Evolutionary conservation across 2,797 vertebrate genomes (phyloP).

Genomic region (Thaleichthys pacificus): DNA sequence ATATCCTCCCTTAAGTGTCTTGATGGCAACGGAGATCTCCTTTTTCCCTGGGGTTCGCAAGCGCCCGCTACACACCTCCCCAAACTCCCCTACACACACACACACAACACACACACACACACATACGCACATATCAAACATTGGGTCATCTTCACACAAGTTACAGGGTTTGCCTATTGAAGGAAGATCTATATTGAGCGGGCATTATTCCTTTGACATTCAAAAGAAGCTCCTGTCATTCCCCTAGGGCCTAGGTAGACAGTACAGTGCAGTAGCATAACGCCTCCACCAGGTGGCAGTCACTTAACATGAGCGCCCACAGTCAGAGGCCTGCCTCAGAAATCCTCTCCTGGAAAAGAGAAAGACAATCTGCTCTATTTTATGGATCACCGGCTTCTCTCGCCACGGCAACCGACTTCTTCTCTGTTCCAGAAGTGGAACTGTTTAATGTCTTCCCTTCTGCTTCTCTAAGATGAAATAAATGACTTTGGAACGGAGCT

Average conservation of each 20-base stretch:
- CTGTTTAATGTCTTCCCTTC: slow-evolving; percentile 18
- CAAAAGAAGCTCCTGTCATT: not conserved
- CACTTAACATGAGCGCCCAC: slow-evolving; percentile 19
- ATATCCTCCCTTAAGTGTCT: slow-evolving; percentile 96
- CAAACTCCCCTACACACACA: slow-evolving; percentile 88
- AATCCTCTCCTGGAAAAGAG: slow-evolving; percentile 26
- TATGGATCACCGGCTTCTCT: slow-evolving; percentile 42
- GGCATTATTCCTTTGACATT: too few relatives aligned
- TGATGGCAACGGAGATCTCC: slow-evolving; percentile 93
- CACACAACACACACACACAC: not conserved
- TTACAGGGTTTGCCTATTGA: not conserved
- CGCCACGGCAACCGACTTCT: slow-evolving; percentile 33
- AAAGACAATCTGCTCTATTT: slow-evolving; percentile 43
- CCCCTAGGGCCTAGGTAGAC: not conserved
- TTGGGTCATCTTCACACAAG: not conserved
- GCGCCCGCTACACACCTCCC: slow-evolving; percentile 94
- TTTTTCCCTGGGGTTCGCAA: slow-evolving; percentile 89
- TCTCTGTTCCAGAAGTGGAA: slow-evolving; percentile 19
- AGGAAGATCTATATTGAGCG: too few relatives aligned
- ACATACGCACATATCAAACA: slow-evolving; percentile 1
- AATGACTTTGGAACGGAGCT: slow-evolving; percentile 45
- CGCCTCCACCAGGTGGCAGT: slow-evolving; percentile 57
- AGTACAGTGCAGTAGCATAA: not conserved
- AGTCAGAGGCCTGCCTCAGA: not conserved
- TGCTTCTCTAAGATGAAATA: slow-evolving; percentile 41